Evolutionary conservation across 2,797 vertebrate species (phyloP).

Genomic region (Silurus lanzhouensis): DNA sequence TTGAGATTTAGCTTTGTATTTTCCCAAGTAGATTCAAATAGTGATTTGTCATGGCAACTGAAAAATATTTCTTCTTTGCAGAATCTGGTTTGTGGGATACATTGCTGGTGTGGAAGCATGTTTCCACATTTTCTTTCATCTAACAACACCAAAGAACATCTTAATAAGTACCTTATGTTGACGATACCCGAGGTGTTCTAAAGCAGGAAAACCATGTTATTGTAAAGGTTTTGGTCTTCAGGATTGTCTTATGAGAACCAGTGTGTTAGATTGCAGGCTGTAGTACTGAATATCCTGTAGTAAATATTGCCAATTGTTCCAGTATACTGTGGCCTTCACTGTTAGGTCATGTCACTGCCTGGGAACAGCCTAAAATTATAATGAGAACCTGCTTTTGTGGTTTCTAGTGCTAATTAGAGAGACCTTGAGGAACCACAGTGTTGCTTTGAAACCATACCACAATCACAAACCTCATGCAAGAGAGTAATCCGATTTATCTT

Average conservation of each 20-base stretch:
- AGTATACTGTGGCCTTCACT: no score
- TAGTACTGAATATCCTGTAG: background rate
- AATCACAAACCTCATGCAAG: slow-evolving; percentile 29
- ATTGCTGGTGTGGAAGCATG: background rate
- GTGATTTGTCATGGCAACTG: background rate
- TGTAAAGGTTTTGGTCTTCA: background rate
- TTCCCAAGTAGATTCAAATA: background rate
- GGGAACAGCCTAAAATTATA: slow-evolving; percentile 21
- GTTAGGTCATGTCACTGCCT: background rate
- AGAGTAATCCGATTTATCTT: slow-evolving; percentile 15
- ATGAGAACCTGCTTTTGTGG: slow-evolving; percentile 36
- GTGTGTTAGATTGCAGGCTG: background rate
- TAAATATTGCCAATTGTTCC: background rate
- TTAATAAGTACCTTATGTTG: background rate
- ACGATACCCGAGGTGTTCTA: background rate
- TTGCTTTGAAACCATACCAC: slow-evolving; percentile 49
- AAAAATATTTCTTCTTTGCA: background rate
- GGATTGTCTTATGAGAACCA: background rate
- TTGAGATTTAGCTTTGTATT: background rate
- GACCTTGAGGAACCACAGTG: slow-evolving; percentile 22
- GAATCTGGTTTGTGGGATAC: background rate
- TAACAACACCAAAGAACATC: background rate
- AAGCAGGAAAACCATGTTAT: background rate
- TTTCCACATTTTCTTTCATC: background rate
- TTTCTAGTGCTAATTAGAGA: slow-evolving; percentile 33